Evolutionary conservation across 2,888 invertebrate species (phyloP).

Genomic region (Amblyjoppa proteus): DNA sequence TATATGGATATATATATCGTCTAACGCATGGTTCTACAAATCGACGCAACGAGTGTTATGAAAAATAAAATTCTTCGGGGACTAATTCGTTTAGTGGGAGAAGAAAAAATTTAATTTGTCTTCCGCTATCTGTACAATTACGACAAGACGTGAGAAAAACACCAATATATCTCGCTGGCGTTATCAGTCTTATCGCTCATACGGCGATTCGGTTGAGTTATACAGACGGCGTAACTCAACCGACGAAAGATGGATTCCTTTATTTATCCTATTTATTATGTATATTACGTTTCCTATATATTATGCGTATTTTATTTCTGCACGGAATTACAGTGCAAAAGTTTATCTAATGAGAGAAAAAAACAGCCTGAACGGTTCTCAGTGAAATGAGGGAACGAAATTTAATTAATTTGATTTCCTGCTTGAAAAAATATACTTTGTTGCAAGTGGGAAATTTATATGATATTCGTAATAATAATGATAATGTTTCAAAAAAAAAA

Average conservation of each 20-base stretch:
- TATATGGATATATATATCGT: not conserved
- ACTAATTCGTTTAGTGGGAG: slow-evolving; percentile 3
- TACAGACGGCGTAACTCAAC: slow-evolving; percentile 8
- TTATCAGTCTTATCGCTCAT: slow-evolving; percentile 53
- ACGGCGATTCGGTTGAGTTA: slow-evolving; percentile 29
- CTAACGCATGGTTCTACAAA: not conserved
- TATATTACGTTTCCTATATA: not conserved
- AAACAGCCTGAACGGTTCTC: too few relatives aligned
- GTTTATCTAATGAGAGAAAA: too few relatives aligned
- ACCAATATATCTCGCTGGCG: slow-evolving; percentile 43
- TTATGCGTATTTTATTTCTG: not conserved
- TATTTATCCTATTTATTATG: not conserved
- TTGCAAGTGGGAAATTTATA: too few relatives aligned
- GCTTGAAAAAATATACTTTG: too few relatives aligned
- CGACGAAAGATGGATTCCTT: not conserved
- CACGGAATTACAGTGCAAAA: too few relatives aligned
- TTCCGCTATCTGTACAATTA: slow-evolving; percentile 49
- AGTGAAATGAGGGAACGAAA: too few relatives aligned
- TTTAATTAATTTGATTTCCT: too few relatives aligned
- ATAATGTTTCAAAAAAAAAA: too few relatives aligned
- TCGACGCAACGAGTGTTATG: not conserved
- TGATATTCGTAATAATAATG: too few relatives aligned
- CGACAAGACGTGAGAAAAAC: slow-evolving; percentile 29
- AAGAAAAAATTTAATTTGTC: slow-evolving; percentile 50
- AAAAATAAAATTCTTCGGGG: not conserved